These are phyloP conservation scores for Pyralis farinalis DNA, from an alignment of 2,888 invertebrate species.

Conservation along the genomic window DNA sequence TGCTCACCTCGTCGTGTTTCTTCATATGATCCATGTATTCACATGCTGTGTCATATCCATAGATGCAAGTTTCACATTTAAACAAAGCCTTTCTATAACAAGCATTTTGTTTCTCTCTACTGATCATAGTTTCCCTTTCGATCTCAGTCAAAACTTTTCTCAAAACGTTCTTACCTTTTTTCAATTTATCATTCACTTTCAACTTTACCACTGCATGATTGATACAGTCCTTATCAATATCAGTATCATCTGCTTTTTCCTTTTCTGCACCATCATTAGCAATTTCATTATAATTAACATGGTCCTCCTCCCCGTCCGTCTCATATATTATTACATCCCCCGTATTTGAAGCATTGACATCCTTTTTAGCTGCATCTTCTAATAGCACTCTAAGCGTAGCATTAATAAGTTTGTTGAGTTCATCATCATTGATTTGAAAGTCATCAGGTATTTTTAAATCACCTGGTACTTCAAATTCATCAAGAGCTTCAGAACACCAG, in stretches of 20 bases:
- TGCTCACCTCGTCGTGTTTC: constrained; percentile 3
- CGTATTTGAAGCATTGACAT: too few species aligned
- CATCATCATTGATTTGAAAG: constrained; percentile 2
- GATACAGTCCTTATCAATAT: too few species aligned
- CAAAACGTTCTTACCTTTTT: neutral
- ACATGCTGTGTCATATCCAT: constrained; percentile 2
- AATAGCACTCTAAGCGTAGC: neutral
- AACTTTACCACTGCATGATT: too few species aligned
- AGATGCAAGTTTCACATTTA: constrained; percentile 5
- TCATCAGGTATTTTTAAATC: neutral
- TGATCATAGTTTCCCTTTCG: neutral
- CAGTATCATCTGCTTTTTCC: too few species aligned
- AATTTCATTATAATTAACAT: too few species aligned
- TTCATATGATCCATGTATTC: constrained; percentile 1
- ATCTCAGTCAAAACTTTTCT: constrained; percentile 1
- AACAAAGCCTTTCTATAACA: constrained; percentile 4
- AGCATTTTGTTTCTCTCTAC: neutral
- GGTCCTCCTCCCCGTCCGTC: too few species aligned
- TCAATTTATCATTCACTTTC: neutral
- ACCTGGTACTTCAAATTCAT: too few species aligned
- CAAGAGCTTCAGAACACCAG: too few species aligned
- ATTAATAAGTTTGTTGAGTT: constrained; percentile 1
- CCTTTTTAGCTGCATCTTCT: neutral
- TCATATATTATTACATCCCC: too few species aligned
- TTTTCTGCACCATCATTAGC: too few species aligned